phyloP scores from a whole-genome alignment of 2,888 invertebrate species.

The Clusia tigrina region DNA sequence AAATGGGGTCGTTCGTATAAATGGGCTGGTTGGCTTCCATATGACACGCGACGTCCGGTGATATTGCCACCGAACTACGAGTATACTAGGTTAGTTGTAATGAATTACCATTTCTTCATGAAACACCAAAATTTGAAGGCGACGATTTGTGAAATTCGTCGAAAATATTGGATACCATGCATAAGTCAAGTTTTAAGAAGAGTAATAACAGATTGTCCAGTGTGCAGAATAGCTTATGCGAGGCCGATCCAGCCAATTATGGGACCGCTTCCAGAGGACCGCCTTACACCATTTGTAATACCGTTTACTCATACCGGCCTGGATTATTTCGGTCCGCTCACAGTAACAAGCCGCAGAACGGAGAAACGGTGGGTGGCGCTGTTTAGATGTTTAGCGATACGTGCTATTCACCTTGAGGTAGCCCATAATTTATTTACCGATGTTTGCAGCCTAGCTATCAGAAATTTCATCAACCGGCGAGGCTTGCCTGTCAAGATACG shows the following conservation, averaged over 20 bases:
- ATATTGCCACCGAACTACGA: conserved; percentile 17
- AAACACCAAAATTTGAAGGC: conserved; percentile 27
- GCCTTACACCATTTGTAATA: too few species aligned
- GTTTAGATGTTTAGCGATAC: too few species aligned
- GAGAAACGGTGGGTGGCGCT: too few species aligned
- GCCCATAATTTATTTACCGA: background rate
- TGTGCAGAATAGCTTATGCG: too few species aligned
- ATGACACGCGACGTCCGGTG: too few species aligned
- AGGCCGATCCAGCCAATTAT: too few species aligned
- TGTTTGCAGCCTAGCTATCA: background rate
- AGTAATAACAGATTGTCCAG: background rate
- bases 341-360: conserved; percentile 23
- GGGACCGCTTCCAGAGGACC: conserved; percentile 29
- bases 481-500: conserved; percentile 14
- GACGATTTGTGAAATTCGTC: too few species aligned
- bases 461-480: conserved; percentile 24
- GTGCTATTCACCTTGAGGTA: background rate
- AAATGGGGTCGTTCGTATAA: too few species aligned
- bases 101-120: conserved; percentile 8
- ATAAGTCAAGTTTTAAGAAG: conserved; percentile 12
- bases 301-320: too few species aligned
- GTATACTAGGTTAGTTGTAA: conserved; percentile 12
- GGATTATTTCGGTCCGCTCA: conserved; percentile 29
- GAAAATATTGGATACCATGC: too few species aligned
- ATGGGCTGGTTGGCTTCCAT: too few species aligned